These are phyloP conservation scores for Dicroscelio sp. DNA, from an alignment of 2,888 invertebrate species.

Conservation along the genomic window DNA sequence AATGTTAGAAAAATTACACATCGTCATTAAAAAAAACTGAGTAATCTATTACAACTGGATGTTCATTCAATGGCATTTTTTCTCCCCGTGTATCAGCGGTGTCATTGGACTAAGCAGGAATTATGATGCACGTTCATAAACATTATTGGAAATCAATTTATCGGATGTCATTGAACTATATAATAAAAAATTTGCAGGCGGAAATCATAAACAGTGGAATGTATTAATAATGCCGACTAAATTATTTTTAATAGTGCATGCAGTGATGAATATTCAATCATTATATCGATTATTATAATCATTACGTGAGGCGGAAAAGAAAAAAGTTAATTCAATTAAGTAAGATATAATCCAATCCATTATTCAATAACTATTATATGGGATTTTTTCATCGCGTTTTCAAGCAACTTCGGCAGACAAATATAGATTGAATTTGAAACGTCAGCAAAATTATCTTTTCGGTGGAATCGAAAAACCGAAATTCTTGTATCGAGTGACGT, in stretches of 20 bases:
- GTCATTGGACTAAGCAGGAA: conserved; percentile 59
- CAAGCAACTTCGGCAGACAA: too few species aligned
- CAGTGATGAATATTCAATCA: too few species aligned
- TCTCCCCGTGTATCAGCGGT: conserved; percentile 22
- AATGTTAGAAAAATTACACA: too few species aligned
- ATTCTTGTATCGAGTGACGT: neutral
- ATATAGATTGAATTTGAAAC: neutral
- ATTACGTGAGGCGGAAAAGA: too few species aligned
- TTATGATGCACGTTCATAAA: conserved; percentile 53
- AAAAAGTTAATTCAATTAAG: too few species aligned
- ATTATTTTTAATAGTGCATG: neutral
- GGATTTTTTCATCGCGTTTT: too few species aligned
- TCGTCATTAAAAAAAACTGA: conserved; percentile 5
- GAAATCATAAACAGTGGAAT: conserved; percentile 7
- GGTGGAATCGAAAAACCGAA: too few species aligned
- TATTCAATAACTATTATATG: too few species aligned
- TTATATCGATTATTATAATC: too few species aligned
- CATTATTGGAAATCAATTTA: conserved; percentile 69
- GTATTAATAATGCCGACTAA: conserved; percentile 29
- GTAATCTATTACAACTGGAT: too few species aligned
- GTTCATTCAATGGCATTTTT: too few species aligned
- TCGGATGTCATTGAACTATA: conserved; percentile 67
- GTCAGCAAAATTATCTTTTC: neutral
- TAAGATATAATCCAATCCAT: too few species aligned
- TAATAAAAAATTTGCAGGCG: conserved; percentile 1